These are phyloP conservation scores for Zoanthus sociatus DNA, from an alignment of 92 coral and sea anemone genomes.

Conservation along the genomic window DNA sequence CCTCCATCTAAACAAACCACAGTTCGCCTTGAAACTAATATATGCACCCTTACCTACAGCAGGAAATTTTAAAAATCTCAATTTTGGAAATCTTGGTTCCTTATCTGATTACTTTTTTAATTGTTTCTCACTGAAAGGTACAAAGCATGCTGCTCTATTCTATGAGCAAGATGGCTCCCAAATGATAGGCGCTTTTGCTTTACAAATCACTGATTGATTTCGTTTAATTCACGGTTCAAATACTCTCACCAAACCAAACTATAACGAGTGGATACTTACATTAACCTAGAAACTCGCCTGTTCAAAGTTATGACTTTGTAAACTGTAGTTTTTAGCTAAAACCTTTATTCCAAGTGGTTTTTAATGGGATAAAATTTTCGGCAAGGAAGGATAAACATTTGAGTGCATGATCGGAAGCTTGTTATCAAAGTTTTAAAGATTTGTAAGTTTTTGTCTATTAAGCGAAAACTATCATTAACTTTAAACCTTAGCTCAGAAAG, in stretches of 20 bases:
- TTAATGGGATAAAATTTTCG: not conserved
- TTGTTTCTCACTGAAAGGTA: not conserved
- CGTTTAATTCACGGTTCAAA: not conserved
- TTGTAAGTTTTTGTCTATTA: not conserved
- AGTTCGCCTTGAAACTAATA: not conserved
- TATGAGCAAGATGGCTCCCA: not conserved
- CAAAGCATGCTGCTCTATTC: not conserved
- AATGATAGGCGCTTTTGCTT: not conserved
- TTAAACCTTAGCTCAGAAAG: not conserved
- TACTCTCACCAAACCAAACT: not conserved
- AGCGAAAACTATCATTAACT: conserved; percentile 3
- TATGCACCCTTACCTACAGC: not conserved
- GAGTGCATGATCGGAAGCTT: not conserved
- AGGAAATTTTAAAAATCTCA: not conserved
- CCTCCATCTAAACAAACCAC: not conserved
- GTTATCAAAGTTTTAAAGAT: not conserved
- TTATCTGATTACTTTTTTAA: conserved; percentile 4
- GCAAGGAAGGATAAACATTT: not conserved
- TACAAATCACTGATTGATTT: not conserved
- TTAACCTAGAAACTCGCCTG: not conserved
- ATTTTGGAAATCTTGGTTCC: not conserved
- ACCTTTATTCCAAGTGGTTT: not conserved
- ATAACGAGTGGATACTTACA: not conserved
- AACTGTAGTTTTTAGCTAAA: not conserved
- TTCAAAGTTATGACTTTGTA: not conserved